Base-by-base conservation (phyloP, 1,140 invertebrate genomes). In the Galendromus occidentalis region DNA sequence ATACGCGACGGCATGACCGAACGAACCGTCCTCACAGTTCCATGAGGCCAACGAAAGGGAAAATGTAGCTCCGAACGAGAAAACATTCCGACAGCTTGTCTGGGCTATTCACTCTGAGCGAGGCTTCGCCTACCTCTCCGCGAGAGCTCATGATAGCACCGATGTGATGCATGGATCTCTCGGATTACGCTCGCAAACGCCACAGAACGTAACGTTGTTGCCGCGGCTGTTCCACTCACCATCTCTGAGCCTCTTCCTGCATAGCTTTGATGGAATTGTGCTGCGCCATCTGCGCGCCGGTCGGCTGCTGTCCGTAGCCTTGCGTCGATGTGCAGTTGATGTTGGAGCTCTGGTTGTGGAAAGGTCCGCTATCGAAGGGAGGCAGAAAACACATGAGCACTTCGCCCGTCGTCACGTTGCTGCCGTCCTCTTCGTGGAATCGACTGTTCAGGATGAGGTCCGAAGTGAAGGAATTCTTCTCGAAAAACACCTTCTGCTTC, bases 381-480 rank as follows among this genome's bases (percentile, higher is more conserved):
- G 76, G 76, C 20, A 77, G 68, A 68, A 75, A 78, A 64, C 72
- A 75, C 71, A 78, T 74, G 39, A 77, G 64, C 17, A 75, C 72
- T 68, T 75, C 76, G 64, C 76, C 75, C 17, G 74, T 75, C 45
- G 73, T 75, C 70, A 44, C 74, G 73, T 65, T 74, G 73, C n/a
- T n/a, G 33, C 73, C 73, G 39, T 74, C 66, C 63, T 75, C 73
- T 69, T 66, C 66, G 75, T 71, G 73, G 74, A 76, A 78, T 69
- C 74, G 71, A 64, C 73, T 76, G 69, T 77, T 77, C 17, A 78
- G 70, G 7, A 77, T 72, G 30, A 76, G 68, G 69, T 78, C 76
- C 68, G 75, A 75, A 55, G 73, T 74, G 68, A 77, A 78, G 7
- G 75, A 75, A 72, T 73, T 76, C 63, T 73, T 74, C 42, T 70